Percentiles rank a stretch among this genome's conserved stretches.
Conservation (phyloP, 2,888 invertebrate species). For the Archips xylosteana region DNA sequence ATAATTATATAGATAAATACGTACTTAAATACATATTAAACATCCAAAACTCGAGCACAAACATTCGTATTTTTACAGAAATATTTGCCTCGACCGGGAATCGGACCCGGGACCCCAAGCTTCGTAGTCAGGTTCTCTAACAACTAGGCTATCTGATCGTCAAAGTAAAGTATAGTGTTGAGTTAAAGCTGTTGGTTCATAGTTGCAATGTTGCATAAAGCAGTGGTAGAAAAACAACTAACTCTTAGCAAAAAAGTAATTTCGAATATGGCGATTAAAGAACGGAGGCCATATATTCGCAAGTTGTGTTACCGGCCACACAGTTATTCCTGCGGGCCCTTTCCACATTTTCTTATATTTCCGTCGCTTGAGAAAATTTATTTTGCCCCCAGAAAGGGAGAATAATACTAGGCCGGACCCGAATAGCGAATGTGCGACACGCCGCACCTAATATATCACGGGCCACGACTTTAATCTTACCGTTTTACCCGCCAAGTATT, state of each 20-base stretch:
- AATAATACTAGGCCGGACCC: constrained; percentile 64
- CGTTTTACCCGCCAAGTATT: constrained; percentile 33
- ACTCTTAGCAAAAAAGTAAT: constrained; percentile 6
- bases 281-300: constrained; percentile 24
- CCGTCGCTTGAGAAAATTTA: constrained; percentile 64
- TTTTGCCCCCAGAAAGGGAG: constrained; percentile 63
- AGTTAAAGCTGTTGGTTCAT: no score
- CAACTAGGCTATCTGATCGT: no score
- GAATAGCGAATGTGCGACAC: constrained; percentile 64
- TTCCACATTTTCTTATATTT: constrained; percentile 66
- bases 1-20: no score
- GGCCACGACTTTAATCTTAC: constrained; percentile 44
- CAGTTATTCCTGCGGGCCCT: constrained; percentile 53
- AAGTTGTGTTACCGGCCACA: constrained; percentile 23
- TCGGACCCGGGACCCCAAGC: no score
- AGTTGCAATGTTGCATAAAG: no score
- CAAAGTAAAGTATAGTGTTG: no score
- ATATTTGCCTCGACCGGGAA: no score
- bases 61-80: no score
- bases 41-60: no score
- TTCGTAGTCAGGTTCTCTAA: no score
- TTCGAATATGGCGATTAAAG: constrained; percentile 37
- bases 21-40: no score
- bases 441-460: constrained; percentile 68
- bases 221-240: neutral